phyloP scores from a whole-genome alignment of 2,797 vertebrate genomes.

The Lutjanus campechanus region DNA sequence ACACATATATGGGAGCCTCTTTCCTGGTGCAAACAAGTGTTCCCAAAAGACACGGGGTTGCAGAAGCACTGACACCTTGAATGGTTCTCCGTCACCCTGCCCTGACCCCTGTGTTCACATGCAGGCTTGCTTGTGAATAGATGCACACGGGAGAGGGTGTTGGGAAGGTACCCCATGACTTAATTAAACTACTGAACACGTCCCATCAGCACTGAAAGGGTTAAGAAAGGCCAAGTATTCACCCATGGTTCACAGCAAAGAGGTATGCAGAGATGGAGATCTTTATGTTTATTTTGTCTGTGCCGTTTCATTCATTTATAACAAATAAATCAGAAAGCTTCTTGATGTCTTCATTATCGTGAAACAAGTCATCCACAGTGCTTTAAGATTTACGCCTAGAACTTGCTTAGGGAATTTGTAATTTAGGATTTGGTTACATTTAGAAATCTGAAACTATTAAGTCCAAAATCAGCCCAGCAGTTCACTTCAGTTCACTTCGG shows the following conservation, averaged over 20 bases:
- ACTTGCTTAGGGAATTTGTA: no score
- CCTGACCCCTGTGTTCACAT: slow-evolving; percentile 63
- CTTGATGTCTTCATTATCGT: not conserved
- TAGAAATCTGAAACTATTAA: not conserved
- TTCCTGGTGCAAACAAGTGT: slow-evolving; percentile 56
- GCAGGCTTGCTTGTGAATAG: slow-evolving; percentile 62
- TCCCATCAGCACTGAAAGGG: slow-evolving; percentile 35
- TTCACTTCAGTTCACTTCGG: no score
- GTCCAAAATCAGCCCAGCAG: no score
- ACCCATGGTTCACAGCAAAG: not conserved
- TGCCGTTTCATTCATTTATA: not conserved
- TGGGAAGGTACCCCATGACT: slow-evolving; percentile 49
- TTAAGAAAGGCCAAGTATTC: slow-evolving; percentile 49
- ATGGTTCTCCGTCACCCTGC: slow-evolving; percentile 52
- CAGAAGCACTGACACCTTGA: slow-evolving; percentile 64
- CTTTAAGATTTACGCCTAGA: no score
- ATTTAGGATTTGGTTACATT: not conserved
- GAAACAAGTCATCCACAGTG: not conserved
- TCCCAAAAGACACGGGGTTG: slow-evolving; percentile 44
- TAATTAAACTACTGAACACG: slow-evolving; percentile 74
- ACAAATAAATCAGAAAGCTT: not conserved
- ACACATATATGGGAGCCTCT: slow-evolving; percentile 57
- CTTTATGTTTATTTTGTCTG: not conserved
- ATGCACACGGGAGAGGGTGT: slow-evolving; percentile 33
- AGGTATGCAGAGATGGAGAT: slow-evolving; percentile 15